These are phyloP conservation scores for Hymenochirus boettgeri DNA, from an alignment of 2,113 vertebrate genomes.

Conservation along the genomic window DNA sequence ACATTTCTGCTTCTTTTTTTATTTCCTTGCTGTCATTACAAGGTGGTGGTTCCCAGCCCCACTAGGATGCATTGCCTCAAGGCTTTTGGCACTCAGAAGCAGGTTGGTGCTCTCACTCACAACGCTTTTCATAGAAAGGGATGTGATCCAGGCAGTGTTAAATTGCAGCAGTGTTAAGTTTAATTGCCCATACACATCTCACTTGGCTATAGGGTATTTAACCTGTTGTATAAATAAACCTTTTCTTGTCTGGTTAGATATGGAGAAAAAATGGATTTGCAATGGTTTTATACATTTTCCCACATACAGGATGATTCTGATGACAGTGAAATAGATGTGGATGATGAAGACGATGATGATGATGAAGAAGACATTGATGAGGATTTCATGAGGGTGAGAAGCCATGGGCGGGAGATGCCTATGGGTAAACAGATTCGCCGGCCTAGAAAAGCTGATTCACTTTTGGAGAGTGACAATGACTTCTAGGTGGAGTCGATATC, in stretches of 20 bases:
- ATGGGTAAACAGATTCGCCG: conserved; percentile 59
- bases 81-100: conserved; percentile 52
- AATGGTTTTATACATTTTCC: too few relatives aligned
- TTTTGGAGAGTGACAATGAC: conserved; percentile 90
- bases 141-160: too few relatives aligned
- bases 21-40: conserved; percentile 50
- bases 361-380: conserved; percentile 74
- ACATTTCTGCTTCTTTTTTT: conserved; percentile 47
- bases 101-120: conserved; percentile 55
- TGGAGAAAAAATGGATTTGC: too few relatives aligned
- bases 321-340: conserved; percentile 83
- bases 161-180: too few relatives aligned
- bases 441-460: conserved; percentile 66
- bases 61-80: conserved; percentile 46
- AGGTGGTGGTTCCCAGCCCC: conserved; percentile 59
- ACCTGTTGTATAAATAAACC: too few relatives aligned
- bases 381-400: conserved; percentile 72
- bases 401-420: conserved; percentile 65
- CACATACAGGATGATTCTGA: conserved; percentile 70
- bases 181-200: too few relatives aligned
- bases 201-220: too few relatives aligned
- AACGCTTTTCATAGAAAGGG: too few relatives aligned
- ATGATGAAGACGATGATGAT: conserved; percentile 66
- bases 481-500: too few relatives aligned
- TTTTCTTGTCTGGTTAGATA: too few relatives aligned